Conservation (phyloP, 2,888 invertebrate species). For the Mayetiola destructor region DNA sequence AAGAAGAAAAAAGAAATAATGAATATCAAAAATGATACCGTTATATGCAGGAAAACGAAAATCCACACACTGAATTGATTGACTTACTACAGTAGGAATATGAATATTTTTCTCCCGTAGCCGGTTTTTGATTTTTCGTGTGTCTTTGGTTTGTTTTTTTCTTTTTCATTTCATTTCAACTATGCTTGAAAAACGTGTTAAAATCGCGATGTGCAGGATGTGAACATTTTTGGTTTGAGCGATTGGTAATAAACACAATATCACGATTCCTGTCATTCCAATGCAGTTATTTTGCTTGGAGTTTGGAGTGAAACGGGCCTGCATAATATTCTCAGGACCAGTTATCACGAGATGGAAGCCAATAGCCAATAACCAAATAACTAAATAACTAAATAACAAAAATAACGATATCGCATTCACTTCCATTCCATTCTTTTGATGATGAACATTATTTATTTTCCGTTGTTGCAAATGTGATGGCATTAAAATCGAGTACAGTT, state of each 20-base stretch:
- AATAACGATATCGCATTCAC: neutral
- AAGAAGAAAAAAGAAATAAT: too few relatives aligned
- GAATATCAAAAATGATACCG: slow-evolving; percentile 6
- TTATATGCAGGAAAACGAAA: slow-evolving; percentile 1
- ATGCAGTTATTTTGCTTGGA: too few relatives aligned
- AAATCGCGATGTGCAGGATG: too few relatives aligned
- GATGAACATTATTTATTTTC: too few relatives aligned
- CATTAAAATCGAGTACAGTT: neutral
- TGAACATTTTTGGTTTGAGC: too few relatives aligned
- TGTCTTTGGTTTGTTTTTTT: neutral
- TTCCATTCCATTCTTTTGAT: neutral
- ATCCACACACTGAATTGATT: too few relatives aligned
- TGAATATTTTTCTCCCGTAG: neutral
- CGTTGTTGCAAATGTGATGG: neutral
- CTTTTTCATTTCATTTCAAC: neutral
- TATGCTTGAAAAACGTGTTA: too few relatives aligned
- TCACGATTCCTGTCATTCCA: slow-evolving; percentile 1
- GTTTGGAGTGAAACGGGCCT: too few relatives aligned
- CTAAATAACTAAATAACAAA: neutral
- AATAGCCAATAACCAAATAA: neutral
- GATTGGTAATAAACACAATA: neutral
- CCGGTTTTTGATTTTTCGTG: too few relatives aligned
- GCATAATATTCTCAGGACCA: too few relatives aligned
- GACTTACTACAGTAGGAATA: neutral
- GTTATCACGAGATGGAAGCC: neutral